These are phyloP conservation scores for Psix sp. DNA, from an alignment of 1,140 invertebrate species.

Conservation along the genomic window DNA sequence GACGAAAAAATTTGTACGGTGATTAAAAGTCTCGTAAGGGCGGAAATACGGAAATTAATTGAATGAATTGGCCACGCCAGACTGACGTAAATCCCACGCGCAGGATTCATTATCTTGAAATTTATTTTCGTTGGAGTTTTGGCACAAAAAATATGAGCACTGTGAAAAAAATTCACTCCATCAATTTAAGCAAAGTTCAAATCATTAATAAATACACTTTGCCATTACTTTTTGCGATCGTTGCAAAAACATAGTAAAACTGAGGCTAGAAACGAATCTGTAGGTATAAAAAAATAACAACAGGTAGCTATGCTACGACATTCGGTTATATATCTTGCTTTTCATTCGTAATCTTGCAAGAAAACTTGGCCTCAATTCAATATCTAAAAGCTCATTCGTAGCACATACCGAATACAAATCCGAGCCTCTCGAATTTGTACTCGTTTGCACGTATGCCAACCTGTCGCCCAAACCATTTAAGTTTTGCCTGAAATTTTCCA, in stretches of 20 bases:
- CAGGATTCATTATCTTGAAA: constrained; percentile 23
- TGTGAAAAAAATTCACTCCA: too few species aligned
- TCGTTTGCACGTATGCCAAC: constrained; percentile 12
- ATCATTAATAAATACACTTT: too few species aligned
- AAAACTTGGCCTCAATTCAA: constrained; percentile 29
- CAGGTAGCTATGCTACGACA: too few species aligned
- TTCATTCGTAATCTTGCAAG: constrained; percentile 21
- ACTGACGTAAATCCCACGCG: constrained; percentile 10
- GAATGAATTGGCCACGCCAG: constrained; percentile 12
- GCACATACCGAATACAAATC: constrained; percentile 31
- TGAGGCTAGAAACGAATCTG: too few species aligned
- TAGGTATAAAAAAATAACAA: too few species aligned
- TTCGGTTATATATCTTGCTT: constrained; percentile 29
- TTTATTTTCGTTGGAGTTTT: constrained; percentile 23
- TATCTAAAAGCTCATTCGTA: constrained; percentile 26
- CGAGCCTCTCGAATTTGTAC: neutral
- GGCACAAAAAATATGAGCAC: too few species aligned
- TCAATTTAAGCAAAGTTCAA: too few species aligned
- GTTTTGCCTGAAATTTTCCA: too few species aligned
- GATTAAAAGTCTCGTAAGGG: constrained; percentile 25
- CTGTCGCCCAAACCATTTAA: constrained; percentile 2
- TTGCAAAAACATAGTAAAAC: too few species aligned
- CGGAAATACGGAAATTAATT: constrained; percentile 36
- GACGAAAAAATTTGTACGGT: neutral
- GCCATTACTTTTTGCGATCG: too few species aligned